Evolutionary conservation across 2,888 invertebrate genomes (phyloP), one percentile per base, ranked within the genome.

Genomic region (Shargacucullia verbasci): DNA sequence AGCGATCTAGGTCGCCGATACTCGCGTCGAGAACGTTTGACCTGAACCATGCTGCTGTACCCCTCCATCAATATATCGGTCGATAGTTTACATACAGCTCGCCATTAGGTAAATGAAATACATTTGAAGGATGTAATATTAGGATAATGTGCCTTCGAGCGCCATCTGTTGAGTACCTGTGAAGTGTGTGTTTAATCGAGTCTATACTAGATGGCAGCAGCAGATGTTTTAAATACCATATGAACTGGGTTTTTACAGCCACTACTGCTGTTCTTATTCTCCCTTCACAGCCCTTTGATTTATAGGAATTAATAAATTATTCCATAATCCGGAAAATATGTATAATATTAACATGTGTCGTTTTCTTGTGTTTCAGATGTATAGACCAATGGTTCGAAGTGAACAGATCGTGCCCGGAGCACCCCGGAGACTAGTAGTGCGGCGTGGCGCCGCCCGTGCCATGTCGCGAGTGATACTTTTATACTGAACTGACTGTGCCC

Each of bases 301-400:
- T n/a, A n/a, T n/a, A n/a, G n/a, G n/a, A n/a, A n/a, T n/a, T n/a
- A n/a, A n/a, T n/a, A n/a, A n/a, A n/a, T n/a, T n/a, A n/a, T n/a
- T n/a, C n/a, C n/a, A n/a, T n/a, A n/a, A n/a, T 20, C 20, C 20
- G 2, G 4, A 20, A 20, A 0, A 11, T 12, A 9, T 41, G 2
- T 39, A 14, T 9, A 12, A 39, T 58, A 50, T 13, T 58, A 58
- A 67, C 38, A 20, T 34, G 41, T 53, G 7, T 34, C 9, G 13
- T 66, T 72, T 74, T 44, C 12, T 81, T 63, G 76, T 50, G 64
- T 96, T 97, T 45, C 95, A 99, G 99, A 92, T 99, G 99, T 95
- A 99, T 99, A 95, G 99, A 99, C 95, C 97, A 97, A 94, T 99
- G 99, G 99, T 99, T 99, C 95, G 98, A 99, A 94, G 98, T 99